Evolutionary conservation across 2,888 invertebrate species (phyloP).

Genomic region (Sphinx pinastri): DNA sequence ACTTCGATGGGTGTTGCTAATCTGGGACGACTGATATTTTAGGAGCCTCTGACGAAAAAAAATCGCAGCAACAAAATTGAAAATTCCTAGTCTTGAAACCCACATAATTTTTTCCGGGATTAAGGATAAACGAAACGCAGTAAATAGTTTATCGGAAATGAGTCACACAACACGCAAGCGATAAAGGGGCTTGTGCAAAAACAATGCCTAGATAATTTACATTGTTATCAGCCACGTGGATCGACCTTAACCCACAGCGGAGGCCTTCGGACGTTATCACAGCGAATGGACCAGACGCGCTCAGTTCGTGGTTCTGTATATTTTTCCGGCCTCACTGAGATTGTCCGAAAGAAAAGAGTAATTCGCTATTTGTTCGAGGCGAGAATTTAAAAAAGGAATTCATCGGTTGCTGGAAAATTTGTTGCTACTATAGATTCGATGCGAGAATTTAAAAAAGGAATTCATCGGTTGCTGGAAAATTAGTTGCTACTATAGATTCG

Average conservation of each 20-base stretch:
- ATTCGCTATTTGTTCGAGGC: too few relatives aligned
- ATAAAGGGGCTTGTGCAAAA: slow-evolving; percentile 14
- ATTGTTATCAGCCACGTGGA: slow-evolving; percentile 26
- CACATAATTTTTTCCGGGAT: not conserved
- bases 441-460: too few relatives aligned
- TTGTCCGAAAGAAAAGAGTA: not conserved
- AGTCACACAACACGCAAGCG: slow-evolving; percentile 7
- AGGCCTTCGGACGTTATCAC: slow-evolving; percentile 28
- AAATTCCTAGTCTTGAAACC: too few relatives aligned
- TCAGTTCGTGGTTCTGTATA: slow-evolving; percentile 5
- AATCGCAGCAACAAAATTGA: too few relatives aligned
- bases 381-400: too few relatives aligned
- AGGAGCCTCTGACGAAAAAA: too few relatives aligned
- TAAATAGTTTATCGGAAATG: slow-evolving; percentile 4
- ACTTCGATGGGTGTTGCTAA: too few relatives aligned
- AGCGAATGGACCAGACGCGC: slow-evolving; percentile 2
- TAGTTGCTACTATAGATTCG: too few relatives aligned
- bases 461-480: too few relatives aligned
- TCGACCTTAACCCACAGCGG: slow-evolving; percentile 23
- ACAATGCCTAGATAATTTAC: slow-evolving; percentile 29
- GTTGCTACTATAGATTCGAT: too few relatives aligned
- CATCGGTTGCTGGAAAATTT: too few relatives aligned
- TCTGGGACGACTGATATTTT: too few relatives aligned
- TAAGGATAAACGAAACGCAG: slow-evolving; percentile 4
- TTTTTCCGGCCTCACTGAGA: not conserved